Evolutionary conservation across 2,888 invertebrate genomes (phyloP).

Genomic region (Lepidocyrtoides sp.): DNA sequence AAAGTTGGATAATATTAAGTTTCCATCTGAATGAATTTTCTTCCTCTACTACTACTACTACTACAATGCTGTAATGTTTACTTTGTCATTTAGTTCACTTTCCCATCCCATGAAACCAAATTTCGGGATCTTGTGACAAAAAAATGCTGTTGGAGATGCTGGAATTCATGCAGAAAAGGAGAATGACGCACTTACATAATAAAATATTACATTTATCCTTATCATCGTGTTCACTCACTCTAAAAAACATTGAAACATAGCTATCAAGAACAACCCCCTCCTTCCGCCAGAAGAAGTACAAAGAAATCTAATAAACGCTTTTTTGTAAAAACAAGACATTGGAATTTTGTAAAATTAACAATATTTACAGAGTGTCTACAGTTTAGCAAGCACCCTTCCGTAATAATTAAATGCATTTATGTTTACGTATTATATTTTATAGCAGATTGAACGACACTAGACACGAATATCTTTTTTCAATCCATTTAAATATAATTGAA

Average conservation of each 20-base stretch:
- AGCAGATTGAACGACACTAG: too few species aligned
- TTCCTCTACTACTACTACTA: background rate
- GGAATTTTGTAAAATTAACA: too few species aligned
- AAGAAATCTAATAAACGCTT: conserved; percentile 2
- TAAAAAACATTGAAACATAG: background rate
- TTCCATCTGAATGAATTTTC: background rate
- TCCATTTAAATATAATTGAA: background rate
- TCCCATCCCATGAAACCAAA: background rate
- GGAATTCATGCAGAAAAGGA: background rate
- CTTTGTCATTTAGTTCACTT: background rate
- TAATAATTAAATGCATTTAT: too few species aligned
- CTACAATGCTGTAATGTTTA: background rate
- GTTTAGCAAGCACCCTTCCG: too few species aligned
- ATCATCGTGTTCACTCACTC: background rate
- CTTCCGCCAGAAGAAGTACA: background rate
- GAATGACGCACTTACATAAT: background rate
- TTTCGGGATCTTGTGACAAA: background rate
- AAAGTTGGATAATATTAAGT: background rate
- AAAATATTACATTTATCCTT: background rate
- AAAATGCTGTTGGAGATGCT: background rate
- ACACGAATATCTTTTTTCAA: background rate
- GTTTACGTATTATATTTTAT: background rate
- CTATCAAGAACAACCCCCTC: background rate
- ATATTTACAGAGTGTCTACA: too few species aligned
- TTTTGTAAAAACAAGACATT: background rate